These are phyloP conservation scores for Ypsolopha scabrella DNA, from an alignment of 2,888 invertebrate species.

Conservation along the genomic window DNA sequence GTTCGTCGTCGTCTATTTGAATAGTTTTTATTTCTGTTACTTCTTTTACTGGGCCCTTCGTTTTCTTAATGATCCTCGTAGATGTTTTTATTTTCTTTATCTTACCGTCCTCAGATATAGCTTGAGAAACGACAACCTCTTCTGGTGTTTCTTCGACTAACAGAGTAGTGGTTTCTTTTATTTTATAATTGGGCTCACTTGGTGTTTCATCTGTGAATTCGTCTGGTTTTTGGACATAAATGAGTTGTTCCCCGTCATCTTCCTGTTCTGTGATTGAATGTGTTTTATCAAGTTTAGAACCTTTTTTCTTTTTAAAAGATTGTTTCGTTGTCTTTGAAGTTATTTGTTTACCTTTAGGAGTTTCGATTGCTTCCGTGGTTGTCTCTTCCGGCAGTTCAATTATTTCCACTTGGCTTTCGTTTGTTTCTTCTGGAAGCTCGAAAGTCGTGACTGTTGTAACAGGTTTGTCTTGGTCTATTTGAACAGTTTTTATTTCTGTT, in stretches of 20 bases:
- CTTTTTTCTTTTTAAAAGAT: constrained; percentile 17
- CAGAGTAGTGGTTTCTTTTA: background rate
- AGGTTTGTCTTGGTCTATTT: constrained; percentile 49
- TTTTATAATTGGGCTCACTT: constrained; percentile 4
- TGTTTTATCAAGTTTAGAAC: constrained; percentile 21
- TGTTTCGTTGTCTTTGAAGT: constrained; percentile 19
- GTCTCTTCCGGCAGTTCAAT: constrained; percentile 31
- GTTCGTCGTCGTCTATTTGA: constrained; percentile 19
- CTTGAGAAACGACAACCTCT: constrained; percentile 7
- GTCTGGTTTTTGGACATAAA: constrained; percentile 18
- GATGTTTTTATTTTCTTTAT: constrained; percentile 5
- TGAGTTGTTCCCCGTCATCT: constrained; percentile 23
- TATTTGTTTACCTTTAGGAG: constrained; percentile 19
- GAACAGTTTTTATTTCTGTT: constrained; percentile 31
- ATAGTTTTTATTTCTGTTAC: constrained; percentile 37
- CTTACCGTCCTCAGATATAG: constrained; percentile 5
- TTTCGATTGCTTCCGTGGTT: constrained; percentile 26
- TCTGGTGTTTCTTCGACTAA: constrained; percentile 8
- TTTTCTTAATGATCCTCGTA: constrained; percentile 21
- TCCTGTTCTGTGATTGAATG: constrained; percentile 30
- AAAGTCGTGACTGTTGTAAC: constrained; percentile 37
- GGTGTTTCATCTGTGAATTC: constrained; percentile 20
- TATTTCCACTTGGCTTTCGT: too few species aligned
- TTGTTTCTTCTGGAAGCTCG: too few species aligned
- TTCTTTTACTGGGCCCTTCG: constrained; percentile 26